These are phyloP conservation scores for Podilymbus podiceps DNA, from an alignment of 2,113 vertebrate species.

Conservation along the genomic window DNA sequence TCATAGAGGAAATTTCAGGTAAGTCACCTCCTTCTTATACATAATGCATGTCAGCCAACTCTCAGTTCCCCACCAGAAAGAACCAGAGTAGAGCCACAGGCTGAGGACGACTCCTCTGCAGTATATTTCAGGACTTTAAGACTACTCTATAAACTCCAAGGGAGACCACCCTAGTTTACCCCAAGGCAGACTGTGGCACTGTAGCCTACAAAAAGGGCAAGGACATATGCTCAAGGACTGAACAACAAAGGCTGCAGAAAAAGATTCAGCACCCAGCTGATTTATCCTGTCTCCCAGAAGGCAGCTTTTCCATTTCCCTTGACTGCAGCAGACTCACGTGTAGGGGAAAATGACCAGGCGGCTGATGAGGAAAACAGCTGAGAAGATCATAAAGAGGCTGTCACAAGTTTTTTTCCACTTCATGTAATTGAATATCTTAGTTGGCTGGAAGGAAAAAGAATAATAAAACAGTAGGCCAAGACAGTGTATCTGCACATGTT, in stretches of 20 bases:
- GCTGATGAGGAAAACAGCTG: conserved; percentile 82
- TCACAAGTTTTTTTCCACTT: conserved; percentile 83
- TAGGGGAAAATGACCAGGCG: conserved; percentile 82
- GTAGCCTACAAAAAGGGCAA: neutral
- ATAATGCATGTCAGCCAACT: neutral
- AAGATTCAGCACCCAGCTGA: neutral
- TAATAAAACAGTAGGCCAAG: neutral
- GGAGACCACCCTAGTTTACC: neutral
- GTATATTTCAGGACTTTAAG: neutral
- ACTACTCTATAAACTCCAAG: neutral
- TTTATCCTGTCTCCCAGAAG: neutral
- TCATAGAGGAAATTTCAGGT: neutral
- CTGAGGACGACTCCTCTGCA: neutral
- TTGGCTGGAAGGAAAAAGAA: conserved; percentile 73
- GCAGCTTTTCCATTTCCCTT: neutral
- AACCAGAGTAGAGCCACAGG: neutral
- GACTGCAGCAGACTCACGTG: conserved; percentile 74
- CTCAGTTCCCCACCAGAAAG: neutral
- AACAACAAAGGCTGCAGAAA: neutral
- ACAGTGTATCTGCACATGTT: neutral
- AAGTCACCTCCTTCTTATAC: neutral
- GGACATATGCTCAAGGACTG: neutral
- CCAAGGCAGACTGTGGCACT: neutral
- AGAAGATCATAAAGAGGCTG: conserved; percentile 82
- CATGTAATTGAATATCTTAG: conserved; percentile 88